A percentile compares a stretch with the other conserved stretches of the same genome.
phyloP scores from a whole-genome alignment of 2,797 vertebrate genomes.

The Onychomys torridus region DNA sequence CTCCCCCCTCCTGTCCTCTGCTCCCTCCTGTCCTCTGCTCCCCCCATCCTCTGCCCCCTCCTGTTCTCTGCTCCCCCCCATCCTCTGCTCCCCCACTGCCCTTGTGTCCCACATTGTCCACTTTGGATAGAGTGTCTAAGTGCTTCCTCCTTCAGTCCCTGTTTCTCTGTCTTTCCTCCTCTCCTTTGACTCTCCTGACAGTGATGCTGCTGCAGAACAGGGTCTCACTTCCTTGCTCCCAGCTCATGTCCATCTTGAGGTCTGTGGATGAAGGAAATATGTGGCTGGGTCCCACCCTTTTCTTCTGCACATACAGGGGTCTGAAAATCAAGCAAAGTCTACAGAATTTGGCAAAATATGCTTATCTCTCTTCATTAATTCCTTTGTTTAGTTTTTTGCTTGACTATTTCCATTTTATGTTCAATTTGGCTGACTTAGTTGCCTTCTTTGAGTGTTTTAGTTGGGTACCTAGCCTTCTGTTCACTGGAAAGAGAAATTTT shows the following conservation, averaged over 20 bases:
- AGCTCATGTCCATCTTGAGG: background rate
- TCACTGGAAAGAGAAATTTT: background rate
- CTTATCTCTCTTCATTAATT: background rate
- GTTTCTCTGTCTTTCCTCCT: background rate
- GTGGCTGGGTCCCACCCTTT: background rate
- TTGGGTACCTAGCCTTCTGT: background rate
- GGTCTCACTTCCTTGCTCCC: background rate
- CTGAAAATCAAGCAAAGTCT: background rate
- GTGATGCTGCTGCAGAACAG: background rate
- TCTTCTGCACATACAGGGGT: background rate
- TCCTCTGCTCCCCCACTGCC: background rate
- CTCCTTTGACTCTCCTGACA: too few relatives aligned
- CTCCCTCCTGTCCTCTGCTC: too few relatives aligned
- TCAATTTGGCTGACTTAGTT: background rate
- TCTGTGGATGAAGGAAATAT: background rate
- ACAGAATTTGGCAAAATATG: background rate
- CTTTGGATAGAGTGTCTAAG: too few relatives aligned
- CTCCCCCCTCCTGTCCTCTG: too few relatives aligned
- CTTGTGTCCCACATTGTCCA: background rate
- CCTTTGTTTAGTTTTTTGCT: conserved; percentile 2
- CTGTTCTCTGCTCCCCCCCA: too few relatives aligned
- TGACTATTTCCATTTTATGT: background rate
- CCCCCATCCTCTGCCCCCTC: too few relatives aligned
- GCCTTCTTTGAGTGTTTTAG: background rate
- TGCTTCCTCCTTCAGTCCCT: background rate